Evolutionary conservation across 2,888 invertebrate species (phyloP).

Genomic region (Tachystola acroxantha): DNA sequence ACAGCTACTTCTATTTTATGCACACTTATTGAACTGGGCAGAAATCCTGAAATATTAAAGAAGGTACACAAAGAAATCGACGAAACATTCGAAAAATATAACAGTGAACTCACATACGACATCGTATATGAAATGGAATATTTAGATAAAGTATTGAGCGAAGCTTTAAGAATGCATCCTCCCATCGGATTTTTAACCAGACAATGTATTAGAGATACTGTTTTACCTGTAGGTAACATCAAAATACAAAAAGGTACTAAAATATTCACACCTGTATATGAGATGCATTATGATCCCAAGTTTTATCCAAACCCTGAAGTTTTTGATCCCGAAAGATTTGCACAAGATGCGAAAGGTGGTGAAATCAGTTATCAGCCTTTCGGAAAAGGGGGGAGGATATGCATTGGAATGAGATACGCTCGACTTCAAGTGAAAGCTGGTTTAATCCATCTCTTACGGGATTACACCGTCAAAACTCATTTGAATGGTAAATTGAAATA

Average conservation of each 20-base stretch:
- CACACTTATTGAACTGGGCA: slow-evolving; percentile 43
- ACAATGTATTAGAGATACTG: slow-evolving; percentile 34
- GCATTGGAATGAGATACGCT: slow-evolving; percentile 54
- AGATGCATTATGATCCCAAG: slow-evolving; percentile 55
- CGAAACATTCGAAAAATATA: slow-evolving; percentile 24
- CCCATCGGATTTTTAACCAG: slow-evolving; percentile 41
- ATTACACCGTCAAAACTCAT: slow-evolving; percentile 15
- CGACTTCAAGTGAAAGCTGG: slow-evolving; percentile 24
- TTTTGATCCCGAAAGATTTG: slow-evolving; percentile 59
- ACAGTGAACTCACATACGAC: slow-evolving; percentile 37
- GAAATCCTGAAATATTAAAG: slow-evolving; percentile 38
- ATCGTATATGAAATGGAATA: slow-evolving; percentile 38
- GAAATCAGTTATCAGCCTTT: slow-evolving; percentile 55
- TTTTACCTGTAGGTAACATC: slow-evolving; percentile 47
- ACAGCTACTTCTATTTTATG: slow-evolving; percentile 42
- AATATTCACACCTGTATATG: slow-evolving; percentile 42
- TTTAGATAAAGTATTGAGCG: slow-evolving; percentile 41
- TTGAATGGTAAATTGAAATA: slow-evolving; percentile 13
- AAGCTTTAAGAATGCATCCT: slow-evolving; percentile 42
- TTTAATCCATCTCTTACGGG: slow-evolving; percentile 16
- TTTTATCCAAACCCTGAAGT: slow-evolving; percentile 59
- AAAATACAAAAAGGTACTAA: slow-evolving; percentile 41
- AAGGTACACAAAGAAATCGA: slow-evolving; percentile 51
- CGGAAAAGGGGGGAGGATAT: slow-evolving; percentile 59
- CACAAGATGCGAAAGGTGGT: slow-evolving; percentile 25